Percentiles rank a stretch among this genome's conserved stretches.
Conservation (phyloP, 2,888 invertebrate species). For the Yponomeuta malinellus region DNA sequence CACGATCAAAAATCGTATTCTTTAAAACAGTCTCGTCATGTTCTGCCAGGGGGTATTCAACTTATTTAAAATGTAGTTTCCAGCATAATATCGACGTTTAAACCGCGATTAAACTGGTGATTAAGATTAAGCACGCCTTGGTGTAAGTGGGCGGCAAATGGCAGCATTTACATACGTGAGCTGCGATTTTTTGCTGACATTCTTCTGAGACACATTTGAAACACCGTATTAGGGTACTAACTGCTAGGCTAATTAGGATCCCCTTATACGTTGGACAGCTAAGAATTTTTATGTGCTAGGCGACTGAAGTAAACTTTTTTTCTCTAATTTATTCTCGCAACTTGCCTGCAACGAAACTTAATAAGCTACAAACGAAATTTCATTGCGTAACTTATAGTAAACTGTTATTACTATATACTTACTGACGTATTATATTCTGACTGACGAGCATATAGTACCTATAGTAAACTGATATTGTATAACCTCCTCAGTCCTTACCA, state of each 20-base stretch:
- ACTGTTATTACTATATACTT: no score
- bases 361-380: no score
- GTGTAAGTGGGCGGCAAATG: background rate
- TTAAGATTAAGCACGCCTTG: background rate
- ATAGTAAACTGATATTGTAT: no score
- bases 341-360: no score
- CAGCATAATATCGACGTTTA: background rate
- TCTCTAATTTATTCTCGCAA: background rate
- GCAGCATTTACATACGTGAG: background rate
- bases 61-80: background rate
- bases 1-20: background rate
- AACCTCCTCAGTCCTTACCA: no score
- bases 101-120: background rate
- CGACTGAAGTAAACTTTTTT: background rate
- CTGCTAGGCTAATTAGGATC: conserved; percentile 2
- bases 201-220: background rate
- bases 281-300: background rate
- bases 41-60: background rate
- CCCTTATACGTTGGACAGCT: background rate
- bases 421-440: no score
- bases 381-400: no score
- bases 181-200: background rate
- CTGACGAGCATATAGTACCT: no score
- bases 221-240: background rate
- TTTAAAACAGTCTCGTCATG: background rate